Base-by-base conservation (phyloP, 2,888 invertebrate genomes). In the Empis livida region DNA sequence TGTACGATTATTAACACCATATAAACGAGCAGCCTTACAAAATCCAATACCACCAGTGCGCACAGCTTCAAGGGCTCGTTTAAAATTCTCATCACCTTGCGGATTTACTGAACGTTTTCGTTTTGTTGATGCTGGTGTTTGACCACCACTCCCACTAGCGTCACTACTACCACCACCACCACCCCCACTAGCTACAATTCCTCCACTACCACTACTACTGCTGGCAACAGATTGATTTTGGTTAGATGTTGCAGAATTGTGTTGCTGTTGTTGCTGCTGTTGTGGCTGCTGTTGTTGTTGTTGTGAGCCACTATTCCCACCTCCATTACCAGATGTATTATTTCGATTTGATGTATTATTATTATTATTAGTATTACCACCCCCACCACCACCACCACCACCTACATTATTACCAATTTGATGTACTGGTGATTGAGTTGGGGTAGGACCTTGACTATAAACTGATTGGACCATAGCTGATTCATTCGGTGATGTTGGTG, bases 1-100 rank as follows among this genome's bases (percentile, higher is more conserved):
- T 1, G 88, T 88, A 48, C 88, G 75, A 68, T 88, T 88, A 67
- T 88, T 88, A 14, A 89, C 86, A 30, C 88, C 88, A 65, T 84
- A 88, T 70, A 86, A 77, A 45, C 85, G 73, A 1, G 88, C 88
- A 10, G 88, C 88, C 60, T 87, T 87, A 67, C 88, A 88, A 67
- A 88, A 88, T 2, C 88, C 88, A 55, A 88, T 85, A 37, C 86
- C 85, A 17, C 88, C 88, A 59, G 80, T 82, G 51, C 87, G 76
- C 1, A 88, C 88, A 0, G 87, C 88, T 61, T 88, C 87, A 44
- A 88, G 68, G 0, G 88, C 88, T 32, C 82, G 73, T 54, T 84
- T 81, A 67, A 88, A 88, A 63, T 87, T 87, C 61, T 87, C 86
- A 59, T 85, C 86, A 2, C 82, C 80, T 64, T 87, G 88, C 0